phyloP scores from a whole-genome alignment of 2,113 vertebrate genomes.

The Ctenomys sociabilis region DNA sequence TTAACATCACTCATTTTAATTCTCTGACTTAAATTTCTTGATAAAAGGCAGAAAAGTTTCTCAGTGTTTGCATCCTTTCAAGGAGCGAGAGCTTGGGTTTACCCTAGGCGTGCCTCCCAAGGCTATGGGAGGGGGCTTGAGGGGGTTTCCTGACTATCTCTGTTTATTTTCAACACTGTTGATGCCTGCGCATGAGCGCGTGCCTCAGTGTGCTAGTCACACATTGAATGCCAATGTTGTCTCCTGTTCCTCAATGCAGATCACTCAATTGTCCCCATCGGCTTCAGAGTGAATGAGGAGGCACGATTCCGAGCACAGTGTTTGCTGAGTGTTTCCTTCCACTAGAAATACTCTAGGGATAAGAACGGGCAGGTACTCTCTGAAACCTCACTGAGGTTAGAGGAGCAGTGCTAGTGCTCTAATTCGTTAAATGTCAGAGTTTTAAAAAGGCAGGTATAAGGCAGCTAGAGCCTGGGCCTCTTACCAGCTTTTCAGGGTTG shows the following conservation, averaged over 20 bases:
- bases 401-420: not conserved
- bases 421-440: conserved; percentile 45
- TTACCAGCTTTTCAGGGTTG: not conserved
- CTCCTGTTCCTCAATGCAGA: not conserved
- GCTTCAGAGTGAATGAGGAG: conserved; percentile 45
- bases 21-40: conserved; percentile 54
- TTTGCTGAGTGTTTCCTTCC: conserved; percentile 42
- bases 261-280: not conserved
- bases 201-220: conserved; percentile 53
- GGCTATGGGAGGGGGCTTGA: conserved; percentile 57
- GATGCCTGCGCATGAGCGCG: conserved; percentile 4
- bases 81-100: conserved; percentile 62
- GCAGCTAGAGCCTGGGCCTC: not conserved
- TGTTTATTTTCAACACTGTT: conserved; percentile 37
- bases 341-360: not conserved
- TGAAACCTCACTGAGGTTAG: not conserved
- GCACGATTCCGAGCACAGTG: not conserved
- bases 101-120: conserved; percentile 59
- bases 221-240: conserved; percentile 49
- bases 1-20: not conserved
- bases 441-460: conserved; percentile 8
- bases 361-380: not conserved
- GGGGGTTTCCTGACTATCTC: conserved; percentile 52
- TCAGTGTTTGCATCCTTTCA: conserved; percentile 62
- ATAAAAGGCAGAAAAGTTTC: conserved; percentile 41